Conservation (phyloP, 2,113 vertebrate species). For the Grammomys dolichurus region DNA sequence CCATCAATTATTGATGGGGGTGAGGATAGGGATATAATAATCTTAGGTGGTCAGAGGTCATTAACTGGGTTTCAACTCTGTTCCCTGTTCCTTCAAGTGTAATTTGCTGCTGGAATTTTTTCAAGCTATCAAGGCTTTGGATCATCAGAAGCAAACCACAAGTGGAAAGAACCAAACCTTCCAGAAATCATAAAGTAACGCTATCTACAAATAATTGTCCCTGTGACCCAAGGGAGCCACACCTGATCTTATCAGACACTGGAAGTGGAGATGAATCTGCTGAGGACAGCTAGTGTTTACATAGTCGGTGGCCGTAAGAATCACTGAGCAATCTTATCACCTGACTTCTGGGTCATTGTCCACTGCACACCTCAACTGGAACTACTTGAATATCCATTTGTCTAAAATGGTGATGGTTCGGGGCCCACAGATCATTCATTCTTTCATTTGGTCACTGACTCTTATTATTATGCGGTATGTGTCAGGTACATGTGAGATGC, state of each 20-base stretch:
- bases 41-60: background rate
- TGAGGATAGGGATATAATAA: background rate
- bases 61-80: background rate
- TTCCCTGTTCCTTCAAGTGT: slow-evolving; percentile 23
- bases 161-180: background rate
- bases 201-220: slow-evolving; percentile 37
- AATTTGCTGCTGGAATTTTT: slow-evolving; percentile 31
- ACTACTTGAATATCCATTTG: background rate
- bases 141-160: slow-evolving; percentile 16
- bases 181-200: background rate
- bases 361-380: background rate
- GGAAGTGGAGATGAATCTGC: background rate
- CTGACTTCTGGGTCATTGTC: background rate
- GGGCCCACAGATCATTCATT: background rate
- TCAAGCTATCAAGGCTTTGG: background rate
- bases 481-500: background rate
- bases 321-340: background rate
- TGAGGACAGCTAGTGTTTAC: background rate
- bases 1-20: slow-evolving; percentile 18
- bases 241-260: background rate
- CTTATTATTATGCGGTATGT: background rate
- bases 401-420: background rate
- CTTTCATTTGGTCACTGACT: background rate
- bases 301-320: background rate
- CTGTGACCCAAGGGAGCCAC: background rate